phyloP scores from a whole-genome alignment of 2,797 vertebrate genomes.

The Acridotheres tristis region DNA sequence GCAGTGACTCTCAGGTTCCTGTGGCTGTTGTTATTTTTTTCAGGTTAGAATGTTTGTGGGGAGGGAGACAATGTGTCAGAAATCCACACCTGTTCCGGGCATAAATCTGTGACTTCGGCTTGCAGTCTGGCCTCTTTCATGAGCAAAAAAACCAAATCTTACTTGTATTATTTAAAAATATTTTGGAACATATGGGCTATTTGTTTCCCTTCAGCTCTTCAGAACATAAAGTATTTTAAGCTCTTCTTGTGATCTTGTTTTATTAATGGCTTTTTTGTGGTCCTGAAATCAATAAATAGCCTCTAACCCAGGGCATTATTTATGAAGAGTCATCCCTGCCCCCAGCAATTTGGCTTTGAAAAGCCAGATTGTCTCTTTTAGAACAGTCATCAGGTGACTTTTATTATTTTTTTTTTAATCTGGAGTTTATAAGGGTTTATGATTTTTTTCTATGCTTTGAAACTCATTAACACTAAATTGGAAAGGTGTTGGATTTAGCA shows the following conservation, averaged over 20 bases:
- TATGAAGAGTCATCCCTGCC: background rate
- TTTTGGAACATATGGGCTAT: background rate
- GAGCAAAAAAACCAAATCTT: background rate
- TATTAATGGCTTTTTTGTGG: slow-evolving; percentile 29
- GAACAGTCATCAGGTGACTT: background rate
- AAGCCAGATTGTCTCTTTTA: slow-evolving; percentile 1
- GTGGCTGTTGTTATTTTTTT: background rate
- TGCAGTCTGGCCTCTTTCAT: background rate
- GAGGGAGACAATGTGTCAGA: background rate
- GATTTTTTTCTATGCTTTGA: background rate
- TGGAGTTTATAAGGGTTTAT: background rate
- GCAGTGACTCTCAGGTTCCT: background rate
- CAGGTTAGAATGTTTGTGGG: background rate
- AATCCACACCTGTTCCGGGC: background rate
- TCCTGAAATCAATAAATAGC: slow-evolving; percentile 30
- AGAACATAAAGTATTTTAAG: slow-evolving; percentile 21
- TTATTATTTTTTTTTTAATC: background rate
- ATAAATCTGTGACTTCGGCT: background rate
- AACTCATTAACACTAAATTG: background rate
- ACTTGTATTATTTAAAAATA: background rate
- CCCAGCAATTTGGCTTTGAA: slow-evolving; percentile 22
- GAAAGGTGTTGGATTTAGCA: background rate
- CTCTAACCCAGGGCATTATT: background rate
- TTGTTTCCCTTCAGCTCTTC: background rate
- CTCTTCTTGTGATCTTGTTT: slow-evolving; percentile 21